Percentiles rank a stretch among this genome's conserved stretches.
These are phyloP conservation scores for Eretmodus cyanostictus DNA, from an alignment of 2,113 vertebrate genomes.

Conservation along the genomic window DNA sequence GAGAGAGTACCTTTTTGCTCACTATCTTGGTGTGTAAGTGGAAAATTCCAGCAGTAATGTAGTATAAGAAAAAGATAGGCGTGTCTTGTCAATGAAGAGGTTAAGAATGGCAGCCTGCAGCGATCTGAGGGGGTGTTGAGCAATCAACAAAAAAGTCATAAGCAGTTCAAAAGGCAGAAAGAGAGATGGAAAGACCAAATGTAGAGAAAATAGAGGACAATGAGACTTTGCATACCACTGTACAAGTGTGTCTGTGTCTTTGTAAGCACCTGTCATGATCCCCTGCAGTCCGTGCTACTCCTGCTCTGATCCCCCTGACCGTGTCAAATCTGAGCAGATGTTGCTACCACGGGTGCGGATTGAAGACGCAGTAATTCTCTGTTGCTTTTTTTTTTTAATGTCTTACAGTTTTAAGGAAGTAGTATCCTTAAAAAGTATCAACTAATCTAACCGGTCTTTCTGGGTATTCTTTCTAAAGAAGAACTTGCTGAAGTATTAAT, in stretches of 20 bases:
- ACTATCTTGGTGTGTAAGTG: slow-evolving; percentile 58
- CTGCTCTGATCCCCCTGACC: neutral
- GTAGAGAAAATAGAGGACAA: neutral
- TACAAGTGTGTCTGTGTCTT: neutral
- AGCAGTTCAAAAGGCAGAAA: neutral
- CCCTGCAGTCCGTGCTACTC: neutral
- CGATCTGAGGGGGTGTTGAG: slow-evolving; percentile 54
- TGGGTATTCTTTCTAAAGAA: neutral
- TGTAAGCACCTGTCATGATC: slow-evolving; percentile 44
- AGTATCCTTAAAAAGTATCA: neutral
- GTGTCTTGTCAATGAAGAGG: slow-evolving; percentile 58
- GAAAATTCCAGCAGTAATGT: slow-evolving; percentile 69
- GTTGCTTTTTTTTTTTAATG: neutral
- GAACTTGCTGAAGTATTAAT: neutral
- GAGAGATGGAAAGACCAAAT: neutral
- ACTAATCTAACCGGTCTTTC: neutral
- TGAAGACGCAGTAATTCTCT: neutral
- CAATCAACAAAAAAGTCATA: slow-evolving; percentile 34
- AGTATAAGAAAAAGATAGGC: slow-evolving; percentile 56
- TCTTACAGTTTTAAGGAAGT: neutral
- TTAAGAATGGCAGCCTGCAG: slow-evolving; percentile 56
- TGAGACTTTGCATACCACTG: neutral
- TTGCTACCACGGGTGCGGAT: neutral
- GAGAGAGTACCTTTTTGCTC: slow-evolving; percentile 55
- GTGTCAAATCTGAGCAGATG: slow-evolving; percentile 22